These are phyloP conservation scores for Axea sp. DNA, from an alignment of 2,888 invertebrate genomes.

Conservation along the genomic window DNA sequence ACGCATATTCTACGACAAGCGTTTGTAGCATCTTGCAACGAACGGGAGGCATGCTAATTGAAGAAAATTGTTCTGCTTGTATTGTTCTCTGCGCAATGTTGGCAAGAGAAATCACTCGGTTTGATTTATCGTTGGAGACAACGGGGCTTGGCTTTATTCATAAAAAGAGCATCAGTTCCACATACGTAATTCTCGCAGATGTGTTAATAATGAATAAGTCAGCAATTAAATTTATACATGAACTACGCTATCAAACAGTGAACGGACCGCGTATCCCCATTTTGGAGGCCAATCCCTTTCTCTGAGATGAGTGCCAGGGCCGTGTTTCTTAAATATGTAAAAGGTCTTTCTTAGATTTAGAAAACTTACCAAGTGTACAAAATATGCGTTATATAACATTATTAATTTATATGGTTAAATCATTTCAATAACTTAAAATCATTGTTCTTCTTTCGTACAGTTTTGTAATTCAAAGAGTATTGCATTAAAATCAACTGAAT, in stretches of 20 bases:
- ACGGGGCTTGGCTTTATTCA: slow-evolving; percentile 21
- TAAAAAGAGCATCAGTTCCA: slow-evolving; percentile 47
- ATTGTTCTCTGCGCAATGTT: neutral
- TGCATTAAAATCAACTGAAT: no score
- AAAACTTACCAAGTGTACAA: no score
- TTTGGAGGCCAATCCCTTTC: slow-evolving; percentile 54
- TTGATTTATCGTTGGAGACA: slow-evolving; percentile 1
- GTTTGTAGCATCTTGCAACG: slow-evolving; percentile 16
- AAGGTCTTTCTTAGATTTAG: no score
- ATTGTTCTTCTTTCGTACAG: no score
- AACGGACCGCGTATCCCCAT: slow-evolving; percentile 41
- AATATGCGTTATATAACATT: no score
- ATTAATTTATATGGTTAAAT: no score
- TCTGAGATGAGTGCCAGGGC: slow-evolving; percentile 33
- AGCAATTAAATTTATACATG: slow-evolving; percentile 44
- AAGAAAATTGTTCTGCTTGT: slow-evolving; percentile 25
- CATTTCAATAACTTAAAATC: no score
- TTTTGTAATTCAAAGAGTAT: no score
- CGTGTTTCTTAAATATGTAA: slow-evolving; percentile 26
- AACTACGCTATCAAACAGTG: slow-evolving; percentile 42
- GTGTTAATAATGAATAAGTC: slow-evolving; percentile 57
- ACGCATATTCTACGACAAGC: slow-evolving; percentile 28
- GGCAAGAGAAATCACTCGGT: slow-evolving; percentile 12
- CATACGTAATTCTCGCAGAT: slow-evolving; percentile 28
- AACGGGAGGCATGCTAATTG: slow-evolving; percentile 21